phyloP scores from a whole-genome alignment of 2,113 vertebrate genomes.

The Hucho hucho region DNA sequence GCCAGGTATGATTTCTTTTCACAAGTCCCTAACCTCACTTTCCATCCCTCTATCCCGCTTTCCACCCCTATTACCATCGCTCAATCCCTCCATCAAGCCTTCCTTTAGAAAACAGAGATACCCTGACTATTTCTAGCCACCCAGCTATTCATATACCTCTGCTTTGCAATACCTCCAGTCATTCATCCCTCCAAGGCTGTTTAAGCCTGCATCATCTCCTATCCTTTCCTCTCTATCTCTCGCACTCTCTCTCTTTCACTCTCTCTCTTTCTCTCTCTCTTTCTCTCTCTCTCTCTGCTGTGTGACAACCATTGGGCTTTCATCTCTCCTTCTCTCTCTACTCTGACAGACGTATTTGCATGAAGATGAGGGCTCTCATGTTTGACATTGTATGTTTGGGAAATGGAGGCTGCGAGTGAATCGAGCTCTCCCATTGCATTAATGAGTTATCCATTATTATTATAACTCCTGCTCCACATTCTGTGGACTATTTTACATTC shows the following conservation, averaged over 20 bases:
- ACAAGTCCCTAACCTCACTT: constrained; percentile 15
- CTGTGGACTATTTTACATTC: neutral
- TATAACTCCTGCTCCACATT: neutral
- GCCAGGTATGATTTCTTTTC: constrained; percentile 37
- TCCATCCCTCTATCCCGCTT: constrained; percentile 42
- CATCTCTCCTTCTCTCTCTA: neutral
- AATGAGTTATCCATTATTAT: neutral
- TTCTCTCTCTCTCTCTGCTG: neutral
- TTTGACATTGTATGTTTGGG: constrained; percentile 32
- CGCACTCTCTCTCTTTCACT: too few species aligned
- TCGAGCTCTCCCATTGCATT: constrained; percentile 12
- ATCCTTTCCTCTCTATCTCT: too few species aligned
- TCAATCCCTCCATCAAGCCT: constrained; percentile 54
- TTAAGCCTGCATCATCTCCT: constrained; percentile 8
- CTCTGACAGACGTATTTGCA: constrained; percentile 39
- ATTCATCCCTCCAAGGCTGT: constrained; percentile 31
- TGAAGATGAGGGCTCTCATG: constrained; percentile 25
- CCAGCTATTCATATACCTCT: constrained; percentile 33
- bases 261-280: too few species aligned
- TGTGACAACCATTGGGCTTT: neutral
- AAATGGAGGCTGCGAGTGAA: constrained; percentile 9
- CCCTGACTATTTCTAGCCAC: constrained; percentile 30
- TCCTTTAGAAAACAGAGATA: constrained; percentile 46
- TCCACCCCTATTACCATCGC: constrained; percentile 39
- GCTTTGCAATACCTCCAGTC: constrained; percentile 55